Evolutionary conservation across 1,140 invertebrate species (phyloP), one percentile per base, ranked within the genome.

Genomic region (Drosophila burlai): DNA sequence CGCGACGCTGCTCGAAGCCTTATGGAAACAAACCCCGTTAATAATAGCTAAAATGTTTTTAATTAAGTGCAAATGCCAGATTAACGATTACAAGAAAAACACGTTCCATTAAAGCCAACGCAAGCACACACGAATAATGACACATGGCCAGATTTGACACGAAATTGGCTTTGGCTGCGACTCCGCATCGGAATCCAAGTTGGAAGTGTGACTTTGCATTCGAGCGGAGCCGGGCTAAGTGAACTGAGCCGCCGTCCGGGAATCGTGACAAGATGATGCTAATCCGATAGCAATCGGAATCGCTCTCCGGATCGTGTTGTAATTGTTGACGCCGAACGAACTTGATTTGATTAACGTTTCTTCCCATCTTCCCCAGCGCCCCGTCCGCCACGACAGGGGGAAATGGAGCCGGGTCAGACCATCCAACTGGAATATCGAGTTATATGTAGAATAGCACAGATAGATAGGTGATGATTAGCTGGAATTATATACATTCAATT

Each of bases 41-140:
- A 87, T 89, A 87, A 89, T 90, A 90, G 85, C 85, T 90, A 90
- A 89, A 90, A 90, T 90, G 82, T 77, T 90, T 90, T 90, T 90
- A 90, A 90, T 90, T 90, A 90, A 85, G 85, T 90, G 85, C 85
- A 90, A 90, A 91, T 90, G 85, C 86, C 85, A 90, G 86, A 91
- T 90, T 90, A 90, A 82, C 79, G 85, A 91, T 90, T 90, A 91
- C 82, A 85, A 90, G 82, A 90, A 91, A 90, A 91, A 90, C 86
- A 90, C 85, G 85, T 89, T 90, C 85, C 84, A 90, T 90, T 89
- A 80, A 90, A 78, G 67, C 76, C 83, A 83, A 50, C 42, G 58
- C 67, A 62, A 50, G 36, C 73, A 76, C 67, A 67, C 46, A 52
- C 75, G 13, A 67, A 54, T 66, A 66, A 66, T 58, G 62, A 76